Percentiles rank a stretch among this genome's conserved stretches.
phyloP scores from a whole-genome alignment of 2,888 invertebrate genomes.

The Geotrupes spiniger region DNA sequence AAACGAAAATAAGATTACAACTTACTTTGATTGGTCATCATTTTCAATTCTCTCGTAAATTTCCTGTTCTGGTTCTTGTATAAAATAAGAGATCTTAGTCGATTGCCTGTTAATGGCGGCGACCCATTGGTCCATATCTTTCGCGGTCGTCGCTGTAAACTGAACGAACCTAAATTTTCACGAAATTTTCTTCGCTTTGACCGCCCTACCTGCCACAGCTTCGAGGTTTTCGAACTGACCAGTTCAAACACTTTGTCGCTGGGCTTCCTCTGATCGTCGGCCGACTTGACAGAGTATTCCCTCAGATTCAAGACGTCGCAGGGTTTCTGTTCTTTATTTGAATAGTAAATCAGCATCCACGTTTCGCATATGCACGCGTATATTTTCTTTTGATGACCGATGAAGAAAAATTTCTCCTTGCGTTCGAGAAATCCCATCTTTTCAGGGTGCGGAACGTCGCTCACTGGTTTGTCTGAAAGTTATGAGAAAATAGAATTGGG shows the following conservation, averaged over 20 bases:
- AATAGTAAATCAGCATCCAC: conserved; percentile 16
- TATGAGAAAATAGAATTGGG: too few relatives aligned
- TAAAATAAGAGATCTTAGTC: too few relatives aligned
- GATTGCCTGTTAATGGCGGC: conserved; percentile 10
- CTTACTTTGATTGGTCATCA: too few relatives aligned
- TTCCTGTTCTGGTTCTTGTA: too few relatives aligned
- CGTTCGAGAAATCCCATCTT: conserved; percentile 15
- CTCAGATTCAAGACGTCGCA: conserved; percentile 10
- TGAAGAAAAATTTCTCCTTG: conserved; percentile 12
- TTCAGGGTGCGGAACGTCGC: conserved; percentile 6
- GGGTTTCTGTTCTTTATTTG: conserved; percentile 11
- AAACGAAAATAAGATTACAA: too few relatives aligned
- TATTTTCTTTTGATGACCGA: conserved; percentile 13
- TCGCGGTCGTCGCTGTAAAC: conserved; percentile 18
- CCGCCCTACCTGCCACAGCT: conserved; percentile 8
- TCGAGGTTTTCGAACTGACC: conserved; percentile 5
- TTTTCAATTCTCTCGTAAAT: too few relatives aligned
- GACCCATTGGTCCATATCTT: conserved; percentile 21
- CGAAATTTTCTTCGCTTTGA: not conserved
- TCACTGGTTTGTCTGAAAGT: conserved; percentile 11
- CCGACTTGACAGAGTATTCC: conserved; percentile 2
- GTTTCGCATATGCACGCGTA: conserved; percentile 8
- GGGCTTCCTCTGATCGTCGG: conserved; percentile 3
- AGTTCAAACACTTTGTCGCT: conserved; percentile 13
- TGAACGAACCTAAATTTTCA: conserved; percentile 2